Base-by-base conservation (phyloP, 2,888 invertebrate genomes). In the Oscheius sp. region DNA sequence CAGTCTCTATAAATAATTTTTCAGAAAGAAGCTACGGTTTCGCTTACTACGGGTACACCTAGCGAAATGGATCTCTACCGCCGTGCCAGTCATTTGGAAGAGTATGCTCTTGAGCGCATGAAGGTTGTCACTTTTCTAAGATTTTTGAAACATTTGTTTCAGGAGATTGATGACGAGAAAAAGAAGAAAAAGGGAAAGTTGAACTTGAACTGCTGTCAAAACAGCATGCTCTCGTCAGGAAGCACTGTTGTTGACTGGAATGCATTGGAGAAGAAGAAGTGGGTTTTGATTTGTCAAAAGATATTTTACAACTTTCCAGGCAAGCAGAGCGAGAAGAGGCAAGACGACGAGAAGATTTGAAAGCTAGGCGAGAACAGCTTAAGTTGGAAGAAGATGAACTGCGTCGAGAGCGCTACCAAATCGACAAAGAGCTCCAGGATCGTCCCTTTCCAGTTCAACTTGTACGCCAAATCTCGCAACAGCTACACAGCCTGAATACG, bases 41-140 rank as follows among this genome's bases (percentile, higher is more conserved):
- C 79, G 21, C 32, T 55, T 2, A 76, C 79, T 32, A 72, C 75
- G 48, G 75, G 75, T 50, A 77, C 78, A 1, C 75, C 83, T 32
- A 80, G 82, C 5, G 85, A 85, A 76, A 85, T 82, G 84, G 82
- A 83, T 75, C 71, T 85, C 50, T 85, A 82, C 70, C 70, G 85
- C 66, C 73, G 85, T 47, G 85, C 85, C 21, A 82, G 82, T 59
- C 84, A 82, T 70, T 53, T 85, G 70, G 85, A 85, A 62, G 84
- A 82, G 47, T 85, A 85, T 75, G 85, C 82, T 13, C 74, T 74
- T 72, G 76, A 82, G 47, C 51, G 83, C 70, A 74, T 82, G 10
- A 72, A 76, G 51, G 75, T 74, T 32, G 11, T n/a, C 21, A 37
- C 2, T 42, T 21, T 33, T 37, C 4, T 21, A 2, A 62, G 1